Evolutionary conservation across 23 tunicate species (phyloP), one percentile per base, ranked within the genome.

Genomic region (Halocynthia aurantium): DNA sequence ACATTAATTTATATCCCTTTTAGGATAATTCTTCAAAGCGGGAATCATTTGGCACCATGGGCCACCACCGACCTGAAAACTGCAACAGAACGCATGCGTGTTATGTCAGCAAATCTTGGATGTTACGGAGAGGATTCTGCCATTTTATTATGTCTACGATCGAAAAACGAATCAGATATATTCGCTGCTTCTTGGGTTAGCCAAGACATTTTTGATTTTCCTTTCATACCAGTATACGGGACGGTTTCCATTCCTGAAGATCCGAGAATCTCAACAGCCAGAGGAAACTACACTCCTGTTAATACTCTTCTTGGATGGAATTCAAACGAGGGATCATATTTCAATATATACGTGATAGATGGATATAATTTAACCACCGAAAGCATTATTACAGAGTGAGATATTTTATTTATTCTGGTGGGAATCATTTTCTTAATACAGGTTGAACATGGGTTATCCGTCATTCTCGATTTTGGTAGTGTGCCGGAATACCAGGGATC

Each of bases 141-240:
- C 40, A 10, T 85, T 7, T 65, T 85, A 52, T 0, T 76, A 0
- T 85, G 90, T 49, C 61, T 85, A 51, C 78, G 94, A 22, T 8
- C 63, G 6, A 58, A 78, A 51, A 52, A 76, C 6, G 84, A 84
- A 7, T 17, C 53, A 5, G 94, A 88, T 20, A 56, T 85, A 6
- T 85, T 80, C 58, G 68, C 62, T 40, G 76, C 62, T 40, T 80
- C 90, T 20, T 85, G 90, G 90, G 56, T 85, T 11, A 85, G 81
- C 7, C 0, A 78, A 51, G 90, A 88, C 8, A 83, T 83, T 8
- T 88, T 88, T 68, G 94, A 88, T 21, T 88, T 88, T 72, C 84
- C 94, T 0, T 88, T 88, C 72, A 87, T 88, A 20, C 94, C 94
- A 6, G 87, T 88, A 31, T 60, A 76, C 51, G 87, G 94, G 20